Conservation (phyloP, 2,888 invertebrate genomes). For the Smittia sp. region DNA sequence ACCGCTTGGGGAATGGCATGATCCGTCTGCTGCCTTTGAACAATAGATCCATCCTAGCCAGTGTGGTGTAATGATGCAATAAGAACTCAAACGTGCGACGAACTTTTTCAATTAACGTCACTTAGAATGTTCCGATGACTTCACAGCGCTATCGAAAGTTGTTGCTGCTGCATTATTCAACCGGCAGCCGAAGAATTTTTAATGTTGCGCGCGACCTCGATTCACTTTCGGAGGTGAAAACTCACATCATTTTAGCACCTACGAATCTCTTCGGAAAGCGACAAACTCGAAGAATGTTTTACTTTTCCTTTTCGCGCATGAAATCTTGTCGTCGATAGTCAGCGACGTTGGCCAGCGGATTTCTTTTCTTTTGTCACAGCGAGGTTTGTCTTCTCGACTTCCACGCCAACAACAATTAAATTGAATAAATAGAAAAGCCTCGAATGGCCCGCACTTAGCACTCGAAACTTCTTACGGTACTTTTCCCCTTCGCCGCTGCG, state of each 20-base stretch:
- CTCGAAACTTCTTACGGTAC: not conserved
- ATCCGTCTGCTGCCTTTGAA: constrained; percentile 23
- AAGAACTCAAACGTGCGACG: not conserved
- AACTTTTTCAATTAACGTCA: constrained; percentile 20
- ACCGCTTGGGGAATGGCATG: constrained; percentile 29
- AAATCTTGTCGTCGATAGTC: not conserved
- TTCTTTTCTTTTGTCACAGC: constrained; percentile 5
- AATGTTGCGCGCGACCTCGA: too few species aligned
- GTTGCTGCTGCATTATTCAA: too few species aligned
- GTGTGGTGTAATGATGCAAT: not conserved
- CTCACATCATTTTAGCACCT: not conserved
- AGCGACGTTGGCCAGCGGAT: not conserved
- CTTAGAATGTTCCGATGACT: too few species aligned
- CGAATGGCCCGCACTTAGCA: not conserved
- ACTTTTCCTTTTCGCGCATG: not conserved
- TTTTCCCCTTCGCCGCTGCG: not conserved
- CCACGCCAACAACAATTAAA: not conserved
- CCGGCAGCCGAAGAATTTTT: too few species aligned
- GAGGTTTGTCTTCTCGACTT: not conserved
- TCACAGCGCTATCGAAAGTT: too few species aligned
- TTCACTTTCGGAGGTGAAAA: too few species aligned
- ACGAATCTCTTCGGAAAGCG: not conserved
- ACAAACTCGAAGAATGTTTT: not conserved
- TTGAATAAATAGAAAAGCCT: not conserved
- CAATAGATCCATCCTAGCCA: constrained; percentile 28